Evolutionary conservation across 1,140 invertebrate species (phyloP), one percentile per base, ranked within the genome.

Genomic region (Pseudomyrmex dendroicus): DNA sequence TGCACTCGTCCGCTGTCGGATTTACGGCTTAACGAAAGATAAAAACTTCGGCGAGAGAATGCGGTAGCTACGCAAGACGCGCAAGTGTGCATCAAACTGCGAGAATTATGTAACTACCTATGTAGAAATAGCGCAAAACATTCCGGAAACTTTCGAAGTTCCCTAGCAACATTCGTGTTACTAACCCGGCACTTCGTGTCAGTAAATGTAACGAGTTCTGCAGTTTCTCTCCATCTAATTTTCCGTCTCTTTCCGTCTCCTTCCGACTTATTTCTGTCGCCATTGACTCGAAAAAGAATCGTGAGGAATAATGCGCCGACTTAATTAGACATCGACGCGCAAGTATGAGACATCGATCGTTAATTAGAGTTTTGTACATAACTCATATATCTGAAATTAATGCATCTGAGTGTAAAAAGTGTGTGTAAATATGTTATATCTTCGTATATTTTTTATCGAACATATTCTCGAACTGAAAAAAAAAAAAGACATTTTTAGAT

Each of bases 251-350:
- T 17, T 20, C 52, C 35, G 20, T 68, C 5, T 35, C 61, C 25
- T 66, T 35, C 67, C 50, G 7, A 2, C 25, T n/a, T n/a, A 22
- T n/a, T 48, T 22, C 50, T 25, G n/a, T 44, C 59, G 52, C 70
- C 61, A 78, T 67, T 57, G 44, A 80, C 72, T 82, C 56, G 64
- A 62, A 46, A 68, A 52, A 48, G 61, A 73, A 64, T 78, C 86
- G 50, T 20, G 56, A 80, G 66, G 70, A 70, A 72, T 48, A 70
- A 83, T 64, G 82, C 70, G 70, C 72, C 63, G 76, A 86, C 67
- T 84, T 85, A 87, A 88, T 86, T 84, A 86, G 59, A 70, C 73
- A 68, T 87, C 68, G 80, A 85, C 87, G 83, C 84, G 70, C 66
- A 88, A 83, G 54, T 87, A 68, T 52, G 85, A 61, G 25, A 83